phyloP scores from a whole-genome alignment of 1,140 invertebrate species.

The Sminthurinus signatus region DNA sequence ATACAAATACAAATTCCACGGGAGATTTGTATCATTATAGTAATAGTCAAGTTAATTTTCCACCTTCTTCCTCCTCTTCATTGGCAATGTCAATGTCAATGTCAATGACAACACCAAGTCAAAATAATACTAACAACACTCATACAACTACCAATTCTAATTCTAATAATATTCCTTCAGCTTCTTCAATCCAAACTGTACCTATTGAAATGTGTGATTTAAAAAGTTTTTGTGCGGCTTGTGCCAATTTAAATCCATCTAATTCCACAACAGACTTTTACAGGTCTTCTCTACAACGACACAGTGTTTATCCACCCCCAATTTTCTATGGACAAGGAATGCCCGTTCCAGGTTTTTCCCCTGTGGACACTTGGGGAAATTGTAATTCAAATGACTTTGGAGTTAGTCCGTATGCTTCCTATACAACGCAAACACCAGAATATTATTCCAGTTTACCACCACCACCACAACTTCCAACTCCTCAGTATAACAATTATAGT shows the following conservation, averaged over 20 bases:
- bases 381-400: constrained; percentile 22
- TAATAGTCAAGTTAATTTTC: too few species aligned
- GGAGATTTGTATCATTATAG: too few species aligned
- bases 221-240: constrained; percentile 18
- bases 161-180: too few species aligned
- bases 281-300: constrained; percentile 4
- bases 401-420: constrained; percentile 1
- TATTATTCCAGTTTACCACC: not conserved
- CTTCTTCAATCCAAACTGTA: too few species aligned
- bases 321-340: constrained; percentile 23
- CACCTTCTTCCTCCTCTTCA: too few species aligned
- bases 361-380: not conserved
- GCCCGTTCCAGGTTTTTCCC: constrained; percentile 4
- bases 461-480: not conserved
- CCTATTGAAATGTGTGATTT: constrained; percentile 17
- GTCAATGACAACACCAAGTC: too few species aligned
- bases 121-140: too few species aligned
- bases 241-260: constrained; percentile 24
- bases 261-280: constrained; percentile 22
- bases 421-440: constrained; percentile 1
- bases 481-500: not conserved
- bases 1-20: too few species aligned
- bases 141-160: too few species aligned
- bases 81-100: too few species aligned
- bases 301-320: constrained; percentile 15